phyloP scores from a whole-genome alignment of 2,113 vertebrate genomes.

The Corythornis cristatus region DNA sequence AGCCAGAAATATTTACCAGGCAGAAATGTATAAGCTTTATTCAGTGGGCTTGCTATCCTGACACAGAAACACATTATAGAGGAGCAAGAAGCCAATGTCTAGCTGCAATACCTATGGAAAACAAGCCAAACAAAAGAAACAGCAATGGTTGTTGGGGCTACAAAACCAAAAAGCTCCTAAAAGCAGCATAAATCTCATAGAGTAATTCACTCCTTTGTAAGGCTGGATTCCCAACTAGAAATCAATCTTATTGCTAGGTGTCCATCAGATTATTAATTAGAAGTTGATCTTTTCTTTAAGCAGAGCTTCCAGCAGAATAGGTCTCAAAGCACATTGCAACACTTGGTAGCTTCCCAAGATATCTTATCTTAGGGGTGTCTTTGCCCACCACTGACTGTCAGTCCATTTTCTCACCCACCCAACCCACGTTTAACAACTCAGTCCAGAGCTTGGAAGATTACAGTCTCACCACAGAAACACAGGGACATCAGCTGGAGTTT shows the following conservation, averaged over 20 bases:
- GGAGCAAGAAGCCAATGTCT: neutral
- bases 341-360: neutral
- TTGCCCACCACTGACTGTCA: neutral
- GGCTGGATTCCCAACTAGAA: neutral
- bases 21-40: constrained; percentile 14
- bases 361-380: rapidly evolving
- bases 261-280: neutral
- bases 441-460: neutral
- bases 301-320: neutral
- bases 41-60: neutral
- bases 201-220: neutral
- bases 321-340: neutral
- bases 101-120: neutral
- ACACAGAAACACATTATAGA: constrained; percentile 26
- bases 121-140: neutral
- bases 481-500: neutral
- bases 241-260: neutral
- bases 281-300: neutral
- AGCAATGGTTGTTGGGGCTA: rapidly evolving
- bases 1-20: constrained; percentile 53
- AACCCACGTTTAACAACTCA: rapidly evolving
- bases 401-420: neutral
- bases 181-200: neutral
- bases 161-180: neutral
- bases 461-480: neutral